Evolutionary conservation across 2,888 invertebrate genomes (phyloP), one percentile per base, ranked within the genome.

Genomic region (Aelia acuminata): DNA sequence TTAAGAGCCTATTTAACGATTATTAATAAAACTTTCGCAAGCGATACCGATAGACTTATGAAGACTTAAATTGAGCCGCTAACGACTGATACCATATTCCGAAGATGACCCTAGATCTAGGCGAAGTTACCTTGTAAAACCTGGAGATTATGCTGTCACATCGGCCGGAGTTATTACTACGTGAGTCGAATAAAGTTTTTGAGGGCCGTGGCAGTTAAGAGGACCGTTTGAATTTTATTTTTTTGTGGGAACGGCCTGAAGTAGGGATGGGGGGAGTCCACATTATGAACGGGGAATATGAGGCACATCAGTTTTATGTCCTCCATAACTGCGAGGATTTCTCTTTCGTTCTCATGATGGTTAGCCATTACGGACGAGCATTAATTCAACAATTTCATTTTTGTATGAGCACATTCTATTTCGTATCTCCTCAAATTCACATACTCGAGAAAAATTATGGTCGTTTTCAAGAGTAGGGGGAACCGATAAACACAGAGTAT

Each of bases 151-250:
- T 70, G 63, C 63, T 70, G 63, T 70, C 63, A 70, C 63, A 70
- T 70, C 35, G 31, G 18, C 63, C 31, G 63, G 31, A 70, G 63
- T 70, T 70, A 70, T 70, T 70, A 70, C 63, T 35, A 70, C 7
- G 63, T 43, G 80, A 47, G 80, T 22, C n/a, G 13, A 80, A 80
- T 80, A 80, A 80, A 80, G 43, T 80, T 80, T 47, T 47, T 39
- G 85, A 50, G 85, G 53, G 57, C 84, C 49, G 18, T 1, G 57
- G 50, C 53, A 53, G 85, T 85, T 85, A 85, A 53, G 50, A 15
- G 85, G 53, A 43, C 50, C 85, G 50, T 85, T 85, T 85, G 53
- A 85, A 85, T 85, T 85, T 85, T 85, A 85, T 85, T 47, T 50
- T n/a, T 53, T 31, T 85, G 85, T 50, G n/a, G 53, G 35, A 11